Evolutionary conservation across 2,888 invertebrate species (phyloP).

Genomic region (Brachycybe producta): DNA sequence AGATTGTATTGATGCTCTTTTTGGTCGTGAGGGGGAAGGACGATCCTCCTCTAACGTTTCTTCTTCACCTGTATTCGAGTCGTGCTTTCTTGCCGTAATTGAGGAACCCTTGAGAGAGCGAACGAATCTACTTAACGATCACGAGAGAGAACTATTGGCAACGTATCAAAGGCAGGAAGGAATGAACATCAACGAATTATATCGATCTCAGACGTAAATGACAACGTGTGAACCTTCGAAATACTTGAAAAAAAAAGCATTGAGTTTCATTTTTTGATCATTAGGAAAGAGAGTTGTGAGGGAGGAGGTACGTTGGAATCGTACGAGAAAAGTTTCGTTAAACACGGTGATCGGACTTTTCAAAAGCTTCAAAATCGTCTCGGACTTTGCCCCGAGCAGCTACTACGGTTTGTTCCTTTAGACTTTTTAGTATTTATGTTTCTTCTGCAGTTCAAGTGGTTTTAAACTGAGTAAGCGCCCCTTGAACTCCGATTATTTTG

Average conservation of each 20-base stretch:
- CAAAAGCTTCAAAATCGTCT: constrained; percentile 62
- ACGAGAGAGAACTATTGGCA: constrained; percentile 19
- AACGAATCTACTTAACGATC: constrained; percentile 12
- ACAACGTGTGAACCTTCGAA: not conserved
- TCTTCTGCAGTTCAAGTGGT: not conserved
- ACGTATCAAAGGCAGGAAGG: constrained; percentile 18
- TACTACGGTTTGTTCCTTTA: constrained; percentile 62
- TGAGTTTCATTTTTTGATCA: constrained; percentile 5
- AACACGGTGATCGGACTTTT: constrained; percentile 70
- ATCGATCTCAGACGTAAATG: too few relatives aligned
- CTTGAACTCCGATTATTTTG: too few relatives aligned
- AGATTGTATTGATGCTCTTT: constrained; percentile 12
- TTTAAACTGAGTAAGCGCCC: too few relatives aligned
- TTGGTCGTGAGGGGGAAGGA: too few relatives aligned
- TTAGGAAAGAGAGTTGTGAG: constrained; percentile 11
- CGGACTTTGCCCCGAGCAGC: constrained; percentile 63
- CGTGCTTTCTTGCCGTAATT: constrained; percentile 16
- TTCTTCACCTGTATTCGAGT: constrained; percentile 3
- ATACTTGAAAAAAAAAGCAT: not conserved
- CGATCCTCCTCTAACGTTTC: not conserved
- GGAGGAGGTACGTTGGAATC: constrained; percentile 50
- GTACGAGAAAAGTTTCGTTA: constrained; percentile 64
- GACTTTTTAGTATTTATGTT: not conserved
- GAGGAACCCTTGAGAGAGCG: constrained; percentile 15
- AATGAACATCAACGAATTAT: constrained; percentile 22